Base-by-base conservation (phyloP, 2,888 invertebrate species). In the Branchipolynoe longqiensis region DNA sequence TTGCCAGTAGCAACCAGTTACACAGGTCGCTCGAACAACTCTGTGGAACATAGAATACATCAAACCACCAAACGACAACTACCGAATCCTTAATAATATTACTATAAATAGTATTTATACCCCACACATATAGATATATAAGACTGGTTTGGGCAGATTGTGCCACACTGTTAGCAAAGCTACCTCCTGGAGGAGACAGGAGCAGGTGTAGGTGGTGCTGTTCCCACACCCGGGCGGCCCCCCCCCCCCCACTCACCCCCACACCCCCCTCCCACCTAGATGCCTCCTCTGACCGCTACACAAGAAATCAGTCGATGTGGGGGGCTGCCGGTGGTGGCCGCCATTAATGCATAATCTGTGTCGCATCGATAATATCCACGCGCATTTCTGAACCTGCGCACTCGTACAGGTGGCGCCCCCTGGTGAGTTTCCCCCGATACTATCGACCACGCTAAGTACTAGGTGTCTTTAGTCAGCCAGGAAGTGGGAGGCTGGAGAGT, bases 331-430 rank as follows among this genome's bases (percentile, higher is more conserved):
- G 69, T 33, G 69, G 33, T 33, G 36, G 69, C 36, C n/a, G 69
- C 69, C 69, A 69, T 33, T 69, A 69, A 69, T 69, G 69, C 69
- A 69, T 69, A 69, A 69, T 69, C 69, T 69, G 69, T 69, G 69
- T 69, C 69, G 36, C 69, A 25, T 69, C 69, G 69, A 69, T 69
- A 69, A 69, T 69, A 69, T 69, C 69, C 69, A 33, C 69, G 33
- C 69, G 69, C 69, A 69, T 69, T 69, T 69, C 69, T 69, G 69
- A 69, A 69, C 69, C 69, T 69, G 69, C 69, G 69, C 69, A 69
- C 69, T 69, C 69, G 69, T 69, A 69, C 69, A 69, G 69, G 69
- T 69, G 69, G 69, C 38, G 69, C 38, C 36, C 36, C 69, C 36
- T 38, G 22, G 69, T 33, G 4, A 69, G 69, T 69, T 69, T 69